Percentiles rank a stretch among this genome's conserved stretches.
phyloP scores from a whole-genome alignment of 2,888 invertebrate genomes.

The Periphyllus acericola region DNA sequence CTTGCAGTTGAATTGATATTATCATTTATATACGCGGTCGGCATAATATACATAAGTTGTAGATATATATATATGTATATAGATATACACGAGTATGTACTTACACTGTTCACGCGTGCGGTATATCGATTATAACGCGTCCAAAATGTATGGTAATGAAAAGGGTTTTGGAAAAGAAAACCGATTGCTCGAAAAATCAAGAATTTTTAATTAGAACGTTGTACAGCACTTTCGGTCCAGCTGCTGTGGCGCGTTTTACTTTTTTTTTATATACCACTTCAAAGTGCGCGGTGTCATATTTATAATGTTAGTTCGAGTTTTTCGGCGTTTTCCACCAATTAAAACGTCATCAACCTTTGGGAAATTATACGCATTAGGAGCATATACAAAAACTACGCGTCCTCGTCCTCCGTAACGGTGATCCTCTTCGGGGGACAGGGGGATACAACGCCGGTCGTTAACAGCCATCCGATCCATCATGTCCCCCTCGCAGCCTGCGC shows the following conservation, averaged over 20 bases:
- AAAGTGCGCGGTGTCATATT: neutral
- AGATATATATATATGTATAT: neutral
- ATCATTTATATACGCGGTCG: neutral
- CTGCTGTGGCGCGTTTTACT: too few relatives aligned
- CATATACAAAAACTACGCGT: slow-evolving; percentile 42
- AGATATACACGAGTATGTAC: too few relatives aligned
- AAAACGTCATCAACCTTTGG: slow-evolving; percentile 45
- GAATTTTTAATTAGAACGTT: too few relatives aligned
- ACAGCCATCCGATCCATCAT: slow-evolving; percentile 59
- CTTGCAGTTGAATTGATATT: neutral
- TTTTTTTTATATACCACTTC: neutral
- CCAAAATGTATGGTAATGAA: neutral
- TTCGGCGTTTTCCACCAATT: slow-evolving; percentile 43
- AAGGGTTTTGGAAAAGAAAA: neutral
- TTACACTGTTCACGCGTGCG: too few relatives aligned
- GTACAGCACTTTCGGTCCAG: too few relatives aligned
- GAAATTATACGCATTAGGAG: slow-evolving; percentile 48
- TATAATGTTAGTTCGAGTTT: slow-evolving; percentile 29
- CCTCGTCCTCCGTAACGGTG: slow-evolving; percentile 16
- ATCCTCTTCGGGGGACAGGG: neutral
- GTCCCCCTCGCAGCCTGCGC: slow-evolving; percentile 25
- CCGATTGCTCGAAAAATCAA: neutral
- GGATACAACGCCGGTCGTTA: slow-evolving; percentile 52
- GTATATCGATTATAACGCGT: neutral
- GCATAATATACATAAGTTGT: neutral